These are phyloP conservation scores for Triops cancriformis DNA, from an alignment of 1,140 invertebrate genomes.

Conservation along the genomic window DNA sequence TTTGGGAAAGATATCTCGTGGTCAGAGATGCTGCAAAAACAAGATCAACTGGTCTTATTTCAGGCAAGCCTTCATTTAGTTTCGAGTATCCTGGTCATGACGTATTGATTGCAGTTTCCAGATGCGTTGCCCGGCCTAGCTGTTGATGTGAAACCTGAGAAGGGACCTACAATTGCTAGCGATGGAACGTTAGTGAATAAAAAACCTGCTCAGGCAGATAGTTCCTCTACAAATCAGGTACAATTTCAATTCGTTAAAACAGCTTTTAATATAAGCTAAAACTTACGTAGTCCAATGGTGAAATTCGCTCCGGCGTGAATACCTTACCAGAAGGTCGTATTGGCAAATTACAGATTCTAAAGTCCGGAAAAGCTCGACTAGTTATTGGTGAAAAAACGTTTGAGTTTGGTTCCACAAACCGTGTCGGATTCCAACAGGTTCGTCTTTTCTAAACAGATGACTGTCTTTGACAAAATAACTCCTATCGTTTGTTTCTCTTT, in stretches of 20 bases:
- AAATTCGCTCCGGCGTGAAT: constrained; percentile 29
- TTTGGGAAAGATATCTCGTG: background rate
- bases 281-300: background rate
- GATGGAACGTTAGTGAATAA: background rate
- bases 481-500: background rate
- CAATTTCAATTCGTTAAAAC: background rate
- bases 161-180: background rate
- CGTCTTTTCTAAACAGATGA: background rate
- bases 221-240: background rate
- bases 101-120: background rate
- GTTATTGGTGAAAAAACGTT: constrained; percentile 46
- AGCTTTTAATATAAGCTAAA: background rate
- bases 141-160: background rate
- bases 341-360: constrained; percentile 46
- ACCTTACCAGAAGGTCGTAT: constrained; percentile 48
- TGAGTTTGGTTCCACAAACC: constrained; percentile 43
- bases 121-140: background rate
- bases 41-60: background rate
- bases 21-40: background rate
- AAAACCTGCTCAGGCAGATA: background rate
- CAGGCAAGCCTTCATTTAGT: background rate
- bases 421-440: constrained; percentile 37
- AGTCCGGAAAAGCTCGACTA: constrained; percentile 47
- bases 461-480: too few relatives aligned
- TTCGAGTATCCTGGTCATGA: background rate